These are phyloP conservation scores for Callopanchax toddi DNA, from an alignment of 2,113 vertebrate species.

Conservation along the genomic window DNA sequence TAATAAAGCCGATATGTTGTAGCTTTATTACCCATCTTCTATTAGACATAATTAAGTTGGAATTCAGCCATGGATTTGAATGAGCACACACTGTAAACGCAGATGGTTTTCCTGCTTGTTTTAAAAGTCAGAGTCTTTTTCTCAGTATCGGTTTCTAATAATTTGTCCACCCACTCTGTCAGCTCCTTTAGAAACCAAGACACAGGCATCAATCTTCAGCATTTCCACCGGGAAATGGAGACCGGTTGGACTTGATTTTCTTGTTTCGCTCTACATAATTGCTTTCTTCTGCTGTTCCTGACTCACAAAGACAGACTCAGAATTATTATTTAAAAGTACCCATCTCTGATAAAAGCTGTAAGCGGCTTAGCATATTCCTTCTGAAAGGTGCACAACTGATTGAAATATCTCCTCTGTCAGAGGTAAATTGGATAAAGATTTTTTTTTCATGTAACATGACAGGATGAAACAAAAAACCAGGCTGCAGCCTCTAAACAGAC, in stretches of 20 bases:
- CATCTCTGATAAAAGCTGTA: constrained; percentile 33
- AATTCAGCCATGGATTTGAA: constrained; percentile 47
- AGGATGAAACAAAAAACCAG: constrained; percentile 4
- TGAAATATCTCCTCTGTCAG: background rate
- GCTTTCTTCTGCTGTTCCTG: constrained; percentile 51
- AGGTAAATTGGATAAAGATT: background rate
- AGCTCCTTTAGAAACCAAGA: constrained; percentile 59
- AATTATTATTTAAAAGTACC: constrained; percentile 53
- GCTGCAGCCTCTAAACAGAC: constrained; percentile 2
- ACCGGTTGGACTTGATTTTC: constrained; percentile 64
- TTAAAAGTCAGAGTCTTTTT: constrained; percentile 36
- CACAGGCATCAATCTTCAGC: constrained; percentile 53
- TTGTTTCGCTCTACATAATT: constrained; percentile 58
- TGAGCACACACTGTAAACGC: constrained; percentile 35
- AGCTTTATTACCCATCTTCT: constrained; percentile 29
- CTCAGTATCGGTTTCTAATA: constrained; percentile 53
- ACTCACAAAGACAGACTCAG: constrained; percentile 25
- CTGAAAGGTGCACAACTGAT: constrained; percentile 28
- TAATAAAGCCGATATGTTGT: constrained; percentile 19
- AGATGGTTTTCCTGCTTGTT: constrained; percentile 44
- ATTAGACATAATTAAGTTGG: constrained; percentile 39
- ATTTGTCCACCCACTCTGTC: constrained; percentile 61
- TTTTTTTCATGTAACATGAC: background rate
- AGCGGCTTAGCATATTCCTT: constrained; percentile 44
- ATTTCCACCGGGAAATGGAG: constrained; percentile 59